Percentiles rank a stretch among this genome's conserved stretches.
phyloP scores from a whole-genome alignment of 2,888 invertebrate species.

The Drosophila setosimentum region DNA sequence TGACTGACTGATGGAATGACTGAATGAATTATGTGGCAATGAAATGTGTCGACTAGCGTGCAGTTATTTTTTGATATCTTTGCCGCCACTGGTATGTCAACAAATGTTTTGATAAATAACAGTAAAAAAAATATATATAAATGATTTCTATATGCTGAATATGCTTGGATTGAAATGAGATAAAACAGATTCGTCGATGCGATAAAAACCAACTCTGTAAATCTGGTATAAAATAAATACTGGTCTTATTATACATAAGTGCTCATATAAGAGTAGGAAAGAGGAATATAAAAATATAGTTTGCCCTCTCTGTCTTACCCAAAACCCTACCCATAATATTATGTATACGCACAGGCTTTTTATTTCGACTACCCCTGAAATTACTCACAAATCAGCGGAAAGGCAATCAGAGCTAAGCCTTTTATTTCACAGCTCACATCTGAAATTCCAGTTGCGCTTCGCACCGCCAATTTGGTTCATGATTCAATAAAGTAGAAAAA shows the following conservation, averaged over 20 bases:
- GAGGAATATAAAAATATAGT: background rate
- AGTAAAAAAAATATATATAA: constrained; percentile 51
- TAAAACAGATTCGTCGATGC: constrained; percentile 16
- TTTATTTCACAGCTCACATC: constrained; percentile 31
- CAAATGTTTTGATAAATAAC: constrained; percentile 53
- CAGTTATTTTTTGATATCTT: constrained; percentile 49
- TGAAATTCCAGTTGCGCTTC: constrained; percentile 30
- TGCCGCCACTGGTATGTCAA: constrained; percentile 54
- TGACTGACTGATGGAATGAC: constrained; percentile 52
- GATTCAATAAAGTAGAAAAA: constrained; percentile 15
- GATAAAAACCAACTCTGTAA: background rate
- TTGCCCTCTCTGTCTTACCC: background rate
- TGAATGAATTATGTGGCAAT: constrained; percentile 62
- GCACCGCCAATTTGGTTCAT: constrained; percentile 34
- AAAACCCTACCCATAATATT: background rate
- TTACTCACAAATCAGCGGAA: constrained; percentile 35
- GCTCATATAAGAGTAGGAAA: background rate
- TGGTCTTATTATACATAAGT: background rate
- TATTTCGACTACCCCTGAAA: constrained; percentile 8
- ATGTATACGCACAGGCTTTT: background rate
- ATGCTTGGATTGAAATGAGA: constrained; percentile 22
- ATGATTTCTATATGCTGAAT: constrained; percentile 45
- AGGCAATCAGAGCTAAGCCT: constrained; percentile 52
- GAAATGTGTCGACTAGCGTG: constrained; percentile 60
- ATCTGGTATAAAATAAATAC: background rate